A percentile compares a stretch with the other conserved stretches of the same genome.
Conservation (phyloP, 2,797 vertebrate genomes). For the Galaxias olidus region DNA sequence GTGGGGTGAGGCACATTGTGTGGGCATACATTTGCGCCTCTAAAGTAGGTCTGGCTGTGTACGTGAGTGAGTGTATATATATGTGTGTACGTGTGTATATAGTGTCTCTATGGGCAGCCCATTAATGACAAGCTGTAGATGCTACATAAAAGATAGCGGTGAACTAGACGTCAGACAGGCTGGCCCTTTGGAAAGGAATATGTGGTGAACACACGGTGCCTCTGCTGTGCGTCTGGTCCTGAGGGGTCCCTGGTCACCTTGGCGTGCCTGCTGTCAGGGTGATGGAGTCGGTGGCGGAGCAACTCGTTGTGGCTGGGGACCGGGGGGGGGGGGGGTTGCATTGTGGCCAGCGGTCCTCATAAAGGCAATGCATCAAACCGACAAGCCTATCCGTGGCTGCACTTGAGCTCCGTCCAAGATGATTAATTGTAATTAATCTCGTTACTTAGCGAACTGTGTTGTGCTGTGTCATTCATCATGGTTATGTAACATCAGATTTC, state of each 20-base stretch:
- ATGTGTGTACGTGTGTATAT: background rate
- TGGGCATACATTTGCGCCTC: background rate
- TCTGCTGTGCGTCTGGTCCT: background rate
- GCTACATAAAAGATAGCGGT: no score
- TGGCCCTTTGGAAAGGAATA: no score
- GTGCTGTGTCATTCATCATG: constrained; percentile 62
- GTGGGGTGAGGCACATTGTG: background rate
- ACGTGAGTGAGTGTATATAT: background rate
- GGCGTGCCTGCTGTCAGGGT: background rate
- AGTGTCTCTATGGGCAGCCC: no score
- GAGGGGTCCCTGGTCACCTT: background rate
- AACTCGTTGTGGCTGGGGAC: background rate
- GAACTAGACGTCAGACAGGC: no score
- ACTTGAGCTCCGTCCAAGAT: constrained; percentile 52
- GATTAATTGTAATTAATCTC: constrained; percentile 72
- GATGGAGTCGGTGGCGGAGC: background rate
- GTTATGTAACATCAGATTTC: constrained; percentile 43
- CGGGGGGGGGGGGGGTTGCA: constrained; percentile 33
- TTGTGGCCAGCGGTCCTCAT: constrained; percentile 41
- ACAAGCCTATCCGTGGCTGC: constrained; percentile 59
- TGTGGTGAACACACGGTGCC: background rate
- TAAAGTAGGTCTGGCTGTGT: no score
- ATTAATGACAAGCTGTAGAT: no score
- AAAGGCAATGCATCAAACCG: constrained; percentile 64
- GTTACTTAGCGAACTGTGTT: constrained; percentile 48